Conservation (phyloP, 2,888 invertebrate genomes). For the Leptogaster cylindrica region DNA sequence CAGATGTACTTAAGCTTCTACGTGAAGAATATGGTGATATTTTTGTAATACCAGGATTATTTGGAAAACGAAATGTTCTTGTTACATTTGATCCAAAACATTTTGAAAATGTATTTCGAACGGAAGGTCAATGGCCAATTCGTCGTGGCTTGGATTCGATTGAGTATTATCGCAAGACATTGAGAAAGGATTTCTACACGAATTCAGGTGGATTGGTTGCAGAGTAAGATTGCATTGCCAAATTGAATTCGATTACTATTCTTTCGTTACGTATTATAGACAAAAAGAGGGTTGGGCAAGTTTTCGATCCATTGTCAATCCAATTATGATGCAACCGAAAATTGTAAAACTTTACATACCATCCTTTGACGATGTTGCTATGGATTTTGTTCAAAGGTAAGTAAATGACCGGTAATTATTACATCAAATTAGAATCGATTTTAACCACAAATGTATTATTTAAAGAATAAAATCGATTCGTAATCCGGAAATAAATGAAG, state of each 20-base stretch:
- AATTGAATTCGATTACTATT: not conserved
- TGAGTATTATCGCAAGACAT: conserved; percentile 56
- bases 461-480: conserved; percentile 58
- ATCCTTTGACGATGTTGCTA: conserved; percentile 64
- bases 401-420: not conserved
- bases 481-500: conserved; percentile 54
- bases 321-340: conserved; percentile 70
- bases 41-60: conserved; percentile 56
- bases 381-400: conserved; percentile 57
- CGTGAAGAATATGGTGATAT: conserved; percentile 54
- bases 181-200: conserved; percentile 51
- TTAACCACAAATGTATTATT: too few species aligned
- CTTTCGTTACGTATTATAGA: conserved; percentile 53
- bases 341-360: conserved; percentile 64
- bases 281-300: conserved; percentile 72
- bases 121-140: conserved; percentile 59
- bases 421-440: too few species aligned
- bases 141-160: conserved; percentile 58
- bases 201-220: conserved; percentile 50
- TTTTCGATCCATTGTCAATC: conserved; percentile 71
- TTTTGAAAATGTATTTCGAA: conserved; percentile 61
- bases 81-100: conserved; percentile 64
- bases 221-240: conserved; percentile 46
- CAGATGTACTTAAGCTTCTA: conserved; percentile 15
- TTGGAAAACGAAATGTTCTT: conserved; percentile 53